Conservation (phyloP, 2,888 invertebrate genomes). For the Phyto melanocephala region DNA sequence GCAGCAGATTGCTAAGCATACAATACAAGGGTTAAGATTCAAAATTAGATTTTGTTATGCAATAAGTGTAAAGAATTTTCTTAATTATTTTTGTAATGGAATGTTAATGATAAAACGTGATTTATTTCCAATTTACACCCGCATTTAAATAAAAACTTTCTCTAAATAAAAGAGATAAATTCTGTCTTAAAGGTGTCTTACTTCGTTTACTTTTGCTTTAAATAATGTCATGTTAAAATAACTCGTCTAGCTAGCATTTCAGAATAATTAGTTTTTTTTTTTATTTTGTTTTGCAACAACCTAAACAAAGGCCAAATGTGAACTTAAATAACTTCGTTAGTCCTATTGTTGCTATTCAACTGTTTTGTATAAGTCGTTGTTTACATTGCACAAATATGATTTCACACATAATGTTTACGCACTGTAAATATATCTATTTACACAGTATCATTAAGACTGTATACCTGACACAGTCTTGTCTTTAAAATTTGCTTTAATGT, state of each 20-base stretch:
- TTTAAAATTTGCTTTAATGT: not conserved
- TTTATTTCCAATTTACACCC: not conserved
- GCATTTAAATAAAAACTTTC: no score
- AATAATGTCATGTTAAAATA: not conserved
- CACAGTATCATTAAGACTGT: not conserved
- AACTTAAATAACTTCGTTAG: slow-evolving; percentile 14
- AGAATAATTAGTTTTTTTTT: not conserved
- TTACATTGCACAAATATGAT: slow-evolving; percentile 19
- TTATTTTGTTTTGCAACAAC: not conserved
- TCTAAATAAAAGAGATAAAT: no score
- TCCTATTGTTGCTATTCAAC: not conserved
- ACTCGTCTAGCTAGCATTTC: not conserved
- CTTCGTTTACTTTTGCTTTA: not conserved
- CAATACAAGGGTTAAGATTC: not conserved
- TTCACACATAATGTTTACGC: slow-evolving; percentile 2
- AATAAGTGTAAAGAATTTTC: not conserved
- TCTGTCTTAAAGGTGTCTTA: no score
- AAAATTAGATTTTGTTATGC: not conserved
- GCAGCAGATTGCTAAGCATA: not conserved
- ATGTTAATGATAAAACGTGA: slow-evolving; percentile 1
- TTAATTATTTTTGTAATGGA: not conserved
- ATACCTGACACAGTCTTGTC: not conserved
- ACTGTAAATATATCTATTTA: not conserved
- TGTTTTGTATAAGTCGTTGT: not conserved
- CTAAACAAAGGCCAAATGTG: slow-evolving; percentile 22